Percentiles rank a stretch among this genome's conserved stretches.
phyloP scores from a whole-genome alignment of 2,888 invertebrate species.

The Formica aserva region DNA sequence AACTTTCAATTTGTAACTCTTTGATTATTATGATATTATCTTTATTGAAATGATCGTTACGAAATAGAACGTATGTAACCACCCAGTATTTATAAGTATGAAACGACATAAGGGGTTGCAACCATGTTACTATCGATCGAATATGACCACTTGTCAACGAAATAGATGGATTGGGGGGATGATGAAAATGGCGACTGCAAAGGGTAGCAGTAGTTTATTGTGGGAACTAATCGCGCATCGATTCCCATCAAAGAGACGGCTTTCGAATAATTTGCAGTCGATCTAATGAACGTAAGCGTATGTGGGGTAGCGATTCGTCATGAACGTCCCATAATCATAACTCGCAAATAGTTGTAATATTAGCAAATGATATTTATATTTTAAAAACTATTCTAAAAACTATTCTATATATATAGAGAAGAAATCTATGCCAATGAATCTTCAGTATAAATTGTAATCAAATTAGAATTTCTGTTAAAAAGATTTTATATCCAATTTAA shows the following conservation, averaged over 20 bases:
- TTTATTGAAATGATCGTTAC: neutral
- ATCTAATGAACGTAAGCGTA: constrained; percentile 24
- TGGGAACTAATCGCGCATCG: constrained; percentile 64
- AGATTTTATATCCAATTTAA: neutral
- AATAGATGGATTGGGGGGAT: constrained; percentile 49
- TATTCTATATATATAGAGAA: neutral
- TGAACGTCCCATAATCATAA: constrained; percentile 21
- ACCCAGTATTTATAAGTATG: neutral
- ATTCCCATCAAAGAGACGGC: constrained; percentile 66
- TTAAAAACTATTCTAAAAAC: neutral
- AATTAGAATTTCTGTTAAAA: neutral
- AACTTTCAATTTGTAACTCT: neutral
- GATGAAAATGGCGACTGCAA: constrained; percentile 40
- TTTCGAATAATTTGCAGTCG: constrained; percentile 15
- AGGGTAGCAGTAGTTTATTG: constrained; percentile 56
- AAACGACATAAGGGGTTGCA: constrained; percentile 18
- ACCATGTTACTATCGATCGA: constrained; percentile 26
- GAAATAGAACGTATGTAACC: neutral
- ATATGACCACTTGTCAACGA: constrained; percentile 38
- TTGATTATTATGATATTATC: neutral
- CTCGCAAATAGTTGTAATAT: neutral
- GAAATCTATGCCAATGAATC: neutral
- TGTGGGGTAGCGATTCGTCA: neutral
- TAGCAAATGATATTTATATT: neutral
- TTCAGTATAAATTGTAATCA: neutral